These are phyloP conservation scores for Drosophila sulfurigaster DNA, from an alignment of 1,140 invertebrate species.

Conservation along the genomic window DNA sequence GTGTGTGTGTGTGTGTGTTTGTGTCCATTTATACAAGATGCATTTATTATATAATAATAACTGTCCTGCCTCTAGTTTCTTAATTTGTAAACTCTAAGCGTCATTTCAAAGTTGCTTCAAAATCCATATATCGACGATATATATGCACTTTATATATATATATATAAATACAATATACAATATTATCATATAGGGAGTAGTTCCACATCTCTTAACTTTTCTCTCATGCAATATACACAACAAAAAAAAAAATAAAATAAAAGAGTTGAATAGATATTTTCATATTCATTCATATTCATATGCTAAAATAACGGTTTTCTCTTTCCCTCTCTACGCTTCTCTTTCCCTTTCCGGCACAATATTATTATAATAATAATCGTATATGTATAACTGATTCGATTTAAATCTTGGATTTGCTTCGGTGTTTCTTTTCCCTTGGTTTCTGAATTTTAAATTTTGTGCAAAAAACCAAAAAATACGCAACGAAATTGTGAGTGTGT, in stretches of 20 bases:
- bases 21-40: conserved; percentile 57
- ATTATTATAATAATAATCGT: no score
- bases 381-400: no score
- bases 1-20: conserved; percentile 22
- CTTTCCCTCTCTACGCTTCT: no score
- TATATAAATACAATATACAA: conserved; percentile 40
- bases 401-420: no score
- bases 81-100: conserved; percentile 61
- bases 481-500: no score
- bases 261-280: neutral
- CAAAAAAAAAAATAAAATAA: conserved; percentile 11
- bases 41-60: conserved; percentile 79
- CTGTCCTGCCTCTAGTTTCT: conserved; percentile 43
- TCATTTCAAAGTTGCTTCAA: conserved; percentile 65
- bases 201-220: neutral
- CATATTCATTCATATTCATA: neutral
- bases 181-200: conserved; percentile 55
- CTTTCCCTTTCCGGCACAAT: no score
- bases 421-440: no score
- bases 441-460: no score
- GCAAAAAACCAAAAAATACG: no score
- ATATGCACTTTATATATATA: neutral
- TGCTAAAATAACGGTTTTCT: neutral
- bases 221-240: conserved; percentile 34
- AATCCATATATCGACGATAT: conserved; percentile 1